Percentiles rank a stretch among this genome's conserved stretches.
Conservation (phyloP, 2,113 vertebrate species). For the Scortum barcoo region DNA sequence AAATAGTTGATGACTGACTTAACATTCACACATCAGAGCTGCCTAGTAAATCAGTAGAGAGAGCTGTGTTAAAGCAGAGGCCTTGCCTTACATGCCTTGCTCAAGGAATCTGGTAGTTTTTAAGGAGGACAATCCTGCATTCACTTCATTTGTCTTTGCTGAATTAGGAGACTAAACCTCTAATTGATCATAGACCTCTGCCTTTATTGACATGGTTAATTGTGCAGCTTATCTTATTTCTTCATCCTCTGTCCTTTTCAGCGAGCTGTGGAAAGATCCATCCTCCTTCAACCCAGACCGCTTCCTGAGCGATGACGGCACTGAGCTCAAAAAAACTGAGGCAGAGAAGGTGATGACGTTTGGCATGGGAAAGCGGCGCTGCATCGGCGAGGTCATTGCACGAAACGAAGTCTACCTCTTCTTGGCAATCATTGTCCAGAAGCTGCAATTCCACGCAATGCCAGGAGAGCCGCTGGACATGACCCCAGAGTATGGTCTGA, state of each 20-base stretch:
- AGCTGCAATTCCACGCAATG: conserved; percentile 82
- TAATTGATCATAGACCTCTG: not conserved
- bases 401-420: conserved; percentile 93
- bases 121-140: not conserved
- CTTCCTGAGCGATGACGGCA: conserved; percentile 85
- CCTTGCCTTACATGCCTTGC: not conserved
- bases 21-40: not conserved
- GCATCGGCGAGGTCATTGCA: conserved; percentile 91
- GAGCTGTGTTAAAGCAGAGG: not conserved
- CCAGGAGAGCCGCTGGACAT: conserved; percentile 84
- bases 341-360: conserved; percentile 89
- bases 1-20: not conserved
- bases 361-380: conserved; percentile 91
- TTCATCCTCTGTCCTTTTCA: conserved; percentile 62
- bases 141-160: not conserved
- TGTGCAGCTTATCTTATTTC: not conserved
- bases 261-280: conserved; percentile 92
- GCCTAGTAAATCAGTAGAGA: not conserved
- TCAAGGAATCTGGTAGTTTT: not conserved
- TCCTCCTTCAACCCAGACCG: conserved; percentile 88
- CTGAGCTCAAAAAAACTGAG: conserved; percentile 79
- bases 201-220: not conserved
- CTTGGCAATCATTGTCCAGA: conserved; percentile 90
- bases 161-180: not conserved
- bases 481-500: conserved; percentile 91